Conservation (phyloP, 2,113 vertebrate genomes). For the Carollia perspicillata region DNA sequence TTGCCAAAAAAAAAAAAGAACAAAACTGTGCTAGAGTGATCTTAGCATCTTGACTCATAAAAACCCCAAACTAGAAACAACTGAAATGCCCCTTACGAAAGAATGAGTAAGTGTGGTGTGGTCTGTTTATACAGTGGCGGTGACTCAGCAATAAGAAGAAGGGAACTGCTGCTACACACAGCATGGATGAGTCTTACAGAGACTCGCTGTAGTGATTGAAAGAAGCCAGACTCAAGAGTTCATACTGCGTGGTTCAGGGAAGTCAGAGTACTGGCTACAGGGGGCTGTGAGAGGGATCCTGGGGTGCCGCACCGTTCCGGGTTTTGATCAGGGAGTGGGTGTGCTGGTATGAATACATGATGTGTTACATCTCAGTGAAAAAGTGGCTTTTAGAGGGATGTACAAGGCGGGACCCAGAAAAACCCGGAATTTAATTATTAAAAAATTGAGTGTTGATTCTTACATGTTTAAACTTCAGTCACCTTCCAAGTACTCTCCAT, state of each 20-base stretch:
- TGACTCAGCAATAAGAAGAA: no score
- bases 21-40: not conserved
- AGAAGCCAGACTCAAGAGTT: no score
- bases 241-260: not conserved
- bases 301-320: not conserved
- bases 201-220: not conserved
- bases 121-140: accelerated
- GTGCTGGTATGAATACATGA: not conserved
- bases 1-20: not conserved
- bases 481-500: no score
- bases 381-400: not conserved
- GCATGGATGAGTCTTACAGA: no score
- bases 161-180: accelerated
- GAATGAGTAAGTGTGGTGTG: not conserved
- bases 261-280: not conserved
- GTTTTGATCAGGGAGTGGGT: not conserved
- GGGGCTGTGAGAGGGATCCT: not conserved
- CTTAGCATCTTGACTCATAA: not conserved
- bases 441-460: no score
- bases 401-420: no score
- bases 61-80: not conserved
- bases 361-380: not conserved
- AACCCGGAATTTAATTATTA: no score
- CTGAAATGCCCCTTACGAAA: not conserved
- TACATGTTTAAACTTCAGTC: no score